Percentiles rank a stretch among this genome's conserved stretches.
Conservation (phyloP, 2,797 vertebrate genomes). For the Synanceia verrucosa region DNA sequence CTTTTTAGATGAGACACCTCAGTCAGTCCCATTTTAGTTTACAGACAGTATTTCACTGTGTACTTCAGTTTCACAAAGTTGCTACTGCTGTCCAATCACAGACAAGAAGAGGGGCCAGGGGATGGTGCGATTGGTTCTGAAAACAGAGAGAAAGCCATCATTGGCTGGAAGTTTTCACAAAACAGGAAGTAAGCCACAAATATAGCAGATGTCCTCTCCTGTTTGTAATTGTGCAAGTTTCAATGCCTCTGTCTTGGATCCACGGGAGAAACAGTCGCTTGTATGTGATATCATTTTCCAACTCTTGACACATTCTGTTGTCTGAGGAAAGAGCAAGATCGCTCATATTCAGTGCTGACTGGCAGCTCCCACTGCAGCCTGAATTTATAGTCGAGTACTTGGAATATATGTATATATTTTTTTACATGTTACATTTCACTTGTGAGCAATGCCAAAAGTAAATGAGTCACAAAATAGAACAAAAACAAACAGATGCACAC, state of each 20-base stretch:
- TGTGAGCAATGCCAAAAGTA: constrained; percentile 45
- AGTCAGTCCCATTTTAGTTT: constrained; percentile 33
- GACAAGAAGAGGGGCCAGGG: constrained; percentile 45
- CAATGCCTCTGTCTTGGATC: constrained; percentile 74
- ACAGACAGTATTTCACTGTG: constrained; percentile 46
- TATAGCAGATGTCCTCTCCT: constrained; percentile 64
- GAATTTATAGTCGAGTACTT: constrained; percentile 43
- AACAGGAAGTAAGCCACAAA: constrained; percentile 65
- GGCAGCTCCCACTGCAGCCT: constrained; percentile 30
- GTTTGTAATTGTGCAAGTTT: constrained; percentile 78
- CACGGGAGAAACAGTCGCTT: constrained; percentile 66
- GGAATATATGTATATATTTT: constrained; percentile 44
- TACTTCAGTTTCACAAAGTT: constrained; percentile 42
- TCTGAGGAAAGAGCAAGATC: constrained; percentile 33
- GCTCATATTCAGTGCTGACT: constrained; percentile 18
- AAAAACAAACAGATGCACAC: constrained; percentile 21
- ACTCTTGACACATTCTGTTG: constrained; percentile 36
- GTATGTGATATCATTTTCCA: constrained; percentile 29
- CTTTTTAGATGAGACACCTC: constrained; percentile 38
- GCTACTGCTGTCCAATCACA: constrained; percentile 52
- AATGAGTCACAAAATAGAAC: constrained; percentile 30
- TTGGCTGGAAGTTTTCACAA: constrained; percentile 55
- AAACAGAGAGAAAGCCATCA: constrained; percentile 46
- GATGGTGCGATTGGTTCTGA: constrained; percentile 50
- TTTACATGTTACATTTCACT: constrained; percentile 50